Conservation (phyloP, 2,888 invertebrate genomes). For the Enoplolaimus lenunculus region DNA sequence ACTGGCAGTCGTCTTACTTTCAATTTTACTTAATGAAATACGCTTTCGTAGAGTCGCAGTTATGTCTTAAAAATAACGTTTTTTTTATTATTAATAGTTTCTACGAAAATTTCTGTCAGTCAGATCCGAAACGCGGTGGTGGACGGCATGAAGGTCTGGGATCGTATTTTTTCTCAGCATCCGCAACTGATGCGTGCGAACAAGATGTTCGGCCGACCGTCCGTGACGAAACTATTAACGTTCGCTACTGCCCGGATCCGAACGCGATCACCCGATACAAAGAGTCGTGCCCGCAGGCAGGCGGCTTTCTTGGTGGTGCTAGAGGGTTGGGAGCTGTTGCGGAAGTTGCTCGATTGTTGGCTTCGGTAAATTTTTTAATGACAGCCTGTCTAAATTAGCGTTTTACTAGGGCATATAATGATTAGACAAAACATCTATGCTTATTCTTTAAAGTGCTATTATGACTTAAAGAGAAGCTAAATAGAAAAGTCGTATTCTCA, state of each 20-base stretch:
- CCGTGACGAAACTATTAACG: not conserved
- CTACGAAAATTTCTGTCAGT: not conserved
- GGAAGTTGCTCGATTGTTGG: not conserved
- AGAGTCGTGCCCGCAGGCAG: not conserved
- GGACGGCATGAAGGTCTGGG: not conserved
- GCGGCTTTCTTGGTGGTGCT: not conserved
- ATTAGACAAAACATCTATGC: too few species aligned
- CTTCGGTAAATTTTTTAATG: not conserved
- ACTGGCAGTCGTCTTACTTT: too few species aligned
- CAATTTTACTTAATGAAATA: too few species aligned
- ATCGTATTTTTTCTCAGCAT: not conserved
- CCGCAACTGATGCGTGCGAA: not conserved
- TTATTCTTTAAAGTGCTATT: too few species aligned
- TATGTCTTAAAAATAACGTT: too few species aligned
- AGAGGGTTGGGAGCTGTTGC: not conserved
- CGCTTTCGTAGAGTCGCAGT: too few species aligned
- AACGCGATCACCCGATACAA: not conserved
- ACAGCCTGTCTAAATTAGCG: too few species aligned
- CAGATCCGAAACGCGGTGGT: not conserved
- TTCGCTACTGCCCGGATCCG: not conserved
- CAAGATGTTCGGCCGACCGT: not conserved
- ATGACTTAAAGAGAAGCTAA: too few species aligned
- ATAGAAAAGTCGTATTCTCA: too few species aligned
- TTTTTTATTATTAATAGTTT: not conserved
- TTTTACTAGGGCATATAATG: too few species aligned